Percentiles rank a stretch among this genome's conserved stretches.
These are phyloP conservation scores for Tupaia tana DNA, from an alignment of 2,113 vertebrate genomes.

Conservation along the genomic window DNA sequence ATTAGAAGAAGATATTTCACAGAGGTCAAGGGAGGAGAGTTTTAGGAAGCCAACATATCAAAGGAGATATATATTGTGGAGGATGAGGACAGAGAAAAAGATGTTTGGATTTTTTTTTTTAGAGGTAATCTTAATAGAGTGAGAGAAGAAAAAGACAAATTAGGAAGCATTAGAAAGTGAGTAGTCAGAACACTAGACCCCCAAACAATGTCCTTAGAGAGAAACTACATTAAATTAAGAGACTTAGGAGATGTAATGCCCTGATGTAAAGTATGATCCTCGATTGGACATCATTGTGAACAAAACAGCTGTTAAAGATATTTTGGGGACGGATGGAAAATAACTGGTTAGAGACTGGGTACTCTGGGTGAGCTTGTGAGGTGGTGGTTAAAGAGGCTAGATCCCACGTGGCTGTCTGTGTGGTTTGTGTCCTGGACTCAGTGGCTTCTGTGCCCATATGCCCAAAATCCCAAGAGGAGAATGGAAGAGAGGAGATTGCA, in stretches of 20 bases:
- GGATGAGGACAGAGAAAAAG: neutral
- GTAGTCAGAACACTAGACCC: neutral
- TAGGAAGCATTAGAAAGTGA: neutral
- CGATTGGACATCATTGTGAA: neutral
- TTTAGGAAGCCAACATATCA: neutral
- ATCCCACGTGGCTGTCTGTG: no score
- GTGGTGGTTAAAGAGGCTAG: no score
- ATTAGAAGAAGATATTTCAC: neutral
- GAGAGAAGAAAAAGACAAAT: neutral
- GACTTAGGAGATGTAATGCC: neutral
- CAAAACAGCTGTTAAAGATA: neutral
- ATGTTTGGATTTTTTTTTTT: neutral
- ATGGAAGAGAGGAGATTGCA: no score
- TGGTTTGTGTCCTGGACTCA: no score
- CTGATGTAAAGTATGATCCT: neutral
- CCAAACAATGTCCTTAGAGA: neutral
- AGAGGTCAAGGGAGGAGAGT: neutral
- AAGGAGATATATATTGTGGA: neutral
- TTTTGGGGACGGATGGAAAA: neutral
- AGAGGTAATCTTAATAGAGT: slow-evolving; percentile 32
- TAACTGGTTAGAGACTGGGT: neutral
- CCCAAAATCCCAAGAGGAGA: no score
- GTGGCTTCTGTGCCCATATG: no score
- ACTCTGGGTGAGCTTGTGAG: neutral
- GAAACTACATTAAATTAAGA: slow-evolving; percentile 3